Evolutionary conservation across 2,888 invertebrate species (phyloP).

Genomic region (Piscicola geometra): DNA sequence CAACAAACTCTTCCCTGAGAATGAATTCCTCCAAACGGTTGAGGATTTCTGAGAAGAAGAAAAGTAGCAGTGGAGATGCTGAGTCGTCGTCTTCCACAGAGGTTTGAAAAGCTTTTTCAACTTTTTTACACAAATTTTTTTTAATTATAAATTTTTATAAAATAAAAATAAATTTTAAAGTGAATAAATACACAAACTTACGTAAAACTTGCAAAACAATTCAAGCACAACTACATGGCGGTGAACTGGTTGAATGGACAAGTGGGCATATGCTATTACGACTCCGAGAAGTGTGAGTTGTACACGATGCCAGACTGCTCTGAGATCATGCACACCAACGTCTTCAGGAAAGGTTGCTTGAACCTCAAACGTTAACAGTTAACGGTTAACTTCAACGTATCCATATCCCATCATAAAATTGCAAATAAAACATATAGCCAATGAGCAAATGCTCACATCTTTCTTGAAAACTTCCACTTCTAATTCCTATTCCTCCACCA

Average conservation of each 20-base stretch:
- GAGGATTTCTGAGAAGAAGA: too few species aligned
- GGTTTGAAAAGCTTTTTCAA: too few species aligned
- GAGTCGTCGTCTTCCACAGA: too few species aligned
- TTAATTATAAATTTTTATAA: too few species aligned
- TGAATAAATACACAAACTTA: too few species aligned
- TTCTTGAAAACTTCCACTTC: background rate
- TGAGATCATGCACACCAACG: constrained; percentile 65
- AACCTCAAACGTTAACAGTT: too few species aligned
- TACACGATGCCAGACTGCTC: constrained; percentile 67
- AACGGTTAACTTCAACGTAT: background rate
- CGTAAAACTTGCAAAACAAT: too few species aligned
- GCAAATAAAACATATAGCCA: background rate
- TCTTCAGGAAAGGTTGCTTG: constrained; percentile 57
- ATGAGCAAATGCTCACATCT: background rate
- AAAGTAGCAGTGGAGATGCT: too few species aligned
- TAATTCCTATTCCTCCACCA: background rate
- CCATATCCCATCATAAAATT: background rate
- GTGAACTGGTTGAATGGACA: constrained; percentile 11
- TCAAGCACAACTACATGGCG: background rate
- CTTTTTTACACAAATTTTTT: too few species aligned
- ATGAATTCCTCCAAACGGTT: too few species aligned
- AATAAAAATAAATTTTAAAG: too few species aligned
- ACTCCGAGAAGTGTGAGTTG: constrained; percentile 65
- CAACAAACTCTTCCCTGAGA: too few species aligned
- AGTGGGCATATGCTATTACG: constrained; percentile 64